A percentile compares a stretch with the other conserved stretches of the same genome.
These are phyloP conservation scores for Hypotaenidia philippensis DNA, from an alignment of 2,797 vertebrate species.

Conservation along the genomic window DNA sequence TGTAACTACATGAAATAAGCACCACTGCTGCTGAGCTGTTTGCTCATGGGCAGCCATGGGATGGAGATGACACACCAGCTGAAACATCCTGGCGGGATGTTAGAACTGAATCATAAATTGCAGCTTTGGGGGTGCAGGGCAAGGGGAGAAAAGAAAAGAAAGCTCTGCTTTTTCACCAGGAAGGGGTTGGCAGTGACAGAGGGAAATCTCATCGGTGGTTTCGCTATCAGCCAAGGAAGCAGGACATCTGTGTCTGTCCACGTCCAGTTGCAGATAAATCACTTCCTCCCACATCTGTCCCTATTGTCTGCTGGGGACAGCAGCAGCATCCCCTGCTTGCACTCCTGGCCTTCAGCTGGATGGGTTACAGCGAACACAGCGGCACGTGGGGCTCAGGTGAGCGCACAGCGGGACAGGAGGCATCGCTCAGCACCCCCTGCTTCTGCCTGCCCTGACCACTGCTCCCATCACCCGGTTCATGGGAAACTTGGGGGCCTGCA, in stretches of 20 bases:
- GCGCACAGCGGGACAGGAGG: neutral
- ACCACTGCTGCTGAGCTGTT: rapidly evolving
- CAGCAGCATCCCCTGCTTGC: neutral
- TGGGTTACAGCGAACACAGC: rapidly evolving
- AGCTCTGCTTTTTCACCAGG: neutral
- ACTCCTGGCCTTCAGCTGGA: neutral
- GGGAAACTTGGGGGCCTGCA: neutral
- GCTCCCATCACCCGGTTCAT: neutral
- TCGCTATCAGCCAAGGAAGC: neutral
- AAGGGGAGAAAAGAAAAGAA: neutral
- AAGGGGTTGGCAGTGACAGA: neutral
- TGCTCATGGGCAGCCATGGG: neutral
- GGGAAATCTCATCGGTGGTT: neutral
- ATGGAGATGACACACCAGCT: neutral
- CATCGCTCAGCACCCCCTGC: neutral
- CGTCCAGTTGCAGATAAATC: conserved; percentile 19
- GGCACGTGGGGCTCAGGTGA: neutral
- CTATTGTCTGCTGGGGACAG: neutral
- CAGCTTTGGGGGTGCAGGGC: neutral
- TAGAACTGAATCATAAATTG: neutral
- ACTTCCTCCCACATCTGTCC: conserved; percentile 55
- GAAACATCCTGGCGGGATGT: neutral
- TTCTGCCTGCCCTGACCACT: neutral
- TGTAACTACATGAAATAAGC: neutral
- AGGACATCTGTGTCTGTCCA: neutral